Evolutionary conservation across 2,113 vertebrate genomes (phyloP).

Genomic region (Harpagus bidentatus): DNA sequence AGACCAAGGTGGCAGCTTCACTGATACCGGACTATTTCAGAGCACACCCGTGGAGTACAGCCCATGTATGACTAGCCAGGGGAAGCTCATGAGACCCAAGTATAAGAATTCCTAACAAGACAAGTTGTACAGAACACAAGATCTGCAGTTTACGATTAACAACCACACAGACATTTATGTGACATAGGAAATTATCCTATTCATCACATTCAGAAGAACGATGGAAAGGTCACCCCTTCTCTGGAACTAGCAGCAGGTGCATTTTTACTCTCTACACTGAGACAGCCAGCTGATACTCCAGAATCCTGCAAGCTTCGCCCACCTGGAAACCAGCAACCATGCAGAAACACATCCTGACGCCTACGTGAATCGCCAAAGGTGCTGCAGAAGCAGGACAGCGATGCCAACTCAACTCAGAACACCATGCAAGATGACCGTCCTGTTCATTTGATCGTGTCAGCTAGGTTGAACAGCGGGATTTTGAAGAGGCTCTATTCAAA

Average conservation of each 20-base stretch:
- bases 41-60: neutral
- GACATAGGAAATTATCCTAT: neutral
- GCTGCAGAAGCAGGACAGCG: neutral
- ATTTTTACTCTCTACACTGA: neutral
- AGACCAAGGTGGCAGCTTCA: neutral
- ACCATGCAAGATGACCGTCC: neutral
- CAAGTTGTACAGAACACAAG: neutral
- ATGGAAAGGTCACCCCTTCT: neutral
- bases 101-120: neutral
- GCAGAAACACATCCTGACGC: neutral
- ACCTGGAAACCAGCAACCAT: neutral
- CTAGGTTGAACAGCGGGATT: neutral
- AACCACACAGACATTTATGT: neutral
- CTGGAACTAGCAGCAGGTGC: neutral
- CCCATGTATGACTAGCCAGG: neutral
- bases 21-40: neutral
- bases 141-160: neutral
- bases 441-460: neutral
- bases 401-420: neutral
- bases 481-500: neutral
- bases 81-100: neutral
- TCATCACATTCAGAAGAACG: neutral
- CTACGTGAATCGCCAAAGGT: neutral
- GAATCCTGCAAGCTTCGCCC: neutral
- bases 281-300: neutral